Conservation (phyloP, 1,140 invertebrate species). For the Monochamus saltuarius region DNA sequence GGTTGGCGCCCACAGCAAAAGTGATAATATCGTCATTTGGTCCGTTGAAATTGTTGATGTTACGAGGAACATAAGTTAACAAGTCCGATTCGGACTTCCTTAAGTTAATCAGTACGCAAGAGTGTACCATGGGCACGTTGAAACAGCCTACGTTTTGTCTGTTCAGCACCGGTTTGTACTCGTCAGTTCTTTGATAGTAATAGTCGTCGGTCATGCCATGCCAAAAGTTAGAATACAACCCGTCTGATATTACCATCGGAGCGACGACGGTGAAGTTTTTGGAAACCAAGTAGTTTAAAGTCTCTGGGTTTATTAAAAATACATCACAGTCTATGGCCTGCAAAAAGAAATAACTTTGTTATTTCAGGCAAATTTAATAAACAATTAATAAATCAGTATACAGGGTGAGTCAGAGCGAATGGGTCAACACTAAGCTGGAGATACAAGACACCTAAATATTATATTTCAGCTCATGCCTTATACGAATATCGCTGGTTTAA, state of each 20-base stretch:
- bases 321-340: constrained; percentile 90
- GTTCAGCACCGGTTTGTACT: constrained; percentile 81
- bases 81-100: constrained; percentile 59
- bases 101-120: constrained; percentile 82
- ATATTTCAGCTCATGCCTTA: too few relatives aligned
- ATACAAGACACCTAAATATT: too few relatives aligned
- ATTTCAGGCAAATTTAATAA: not conserved
- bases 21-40: constrained; percentile 93
- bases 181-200: constrained; percentile 81
- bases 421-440: too few relatives aligned
- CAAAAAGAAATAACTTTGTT: constrained; percentile 45
- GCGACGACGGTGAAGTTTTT: constrained; percentile 69
- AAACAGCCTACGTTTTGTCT: constrained; percentile 74
- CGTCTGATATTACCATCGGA: constrained; percentile 83
- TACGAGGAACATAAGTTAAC: constrained; percentile 75
- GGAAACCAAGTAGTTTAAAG: constrained; percentile 68
- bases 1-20: constrained; percentile 85
- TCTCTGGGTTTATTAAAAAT: constrained; percentile 73
- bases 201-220: constrained; percentile 84
- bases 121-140: constrained; percentile 90
- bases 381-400: not conserved
- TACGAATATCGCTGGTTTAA: too few relatives aligned
- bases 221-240: constrained; percentile 96
- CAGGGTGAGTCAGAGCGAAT: not conserved
- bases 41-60: constrained; percentile 66